phyloP scores from a whole-genome alignment of 92 coral and sea anemone genomes.

The Porites rus region DNA sequence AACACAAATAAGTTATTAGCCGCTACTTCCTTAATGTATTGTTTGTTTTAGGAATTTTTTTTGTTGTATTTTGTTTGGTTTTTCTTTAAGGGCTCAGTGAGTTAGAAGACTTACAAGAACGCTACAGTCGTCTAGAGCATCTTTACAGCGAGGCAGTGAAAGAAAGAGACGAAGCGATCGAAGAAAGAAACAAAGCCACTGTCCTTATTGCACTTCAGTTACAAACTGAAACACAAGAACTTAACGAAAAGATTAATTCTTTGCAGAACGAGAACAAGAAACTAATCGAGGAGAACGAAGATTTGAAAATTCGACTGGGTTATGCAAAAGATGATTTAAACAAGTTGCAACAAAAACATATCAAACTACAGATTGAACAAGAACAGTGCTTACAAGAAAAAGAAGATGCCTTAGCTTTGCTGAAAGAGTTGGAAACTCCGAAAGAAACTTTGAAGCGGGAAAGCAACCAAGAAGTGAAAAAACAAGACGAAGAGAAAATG shows the following conservation, averaged over 20 bases:
- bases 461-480: neutral
- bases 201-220: conserved; percentile 86
- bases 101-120: conserved; percentile 79
- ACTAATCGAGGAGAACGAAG: conserved; percentile 72
- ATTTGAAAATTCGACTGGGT: conserved; percentile 71
- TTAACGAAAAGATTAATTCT: conserved; percentile 63
- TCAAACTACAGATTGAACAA: conserved; percentile 85
- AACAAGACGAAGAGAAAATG: neutral
- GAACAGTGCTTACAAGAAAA: conserved; percentile 71
- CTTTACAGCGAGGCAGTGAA: conserved; percentile 78
- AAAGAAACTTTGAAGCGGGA: neutral
- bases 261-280: conserved; percentile 62
- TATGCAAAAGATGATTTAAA: conserved; percentile 80
- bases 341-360: conserved; percentile 82
- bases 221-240: conserved; percentile 78
- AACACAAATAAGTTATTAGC: too few relatives aligned
- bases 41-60: neutral
- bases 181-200: conserved; percentile 87
- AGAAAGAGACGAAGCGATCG: conserved; percentile 86
- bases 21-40: too few relatives aligned
- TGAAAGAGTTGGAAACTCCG: conserved; percentile 53
- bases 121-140: conserved; percentile 70
- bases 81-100: conserved; percentile 70
- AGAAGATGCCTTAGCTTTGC: conserved; percentile 60
- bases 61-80: neutral